Percentiles rank a stretch among this genome's conserved stretches.
These are phyloP conservation scores for Drosophila subobscura DNA, from an alignment of 1,140 invertebrate species.

Conservation along the genomic window DNA sequence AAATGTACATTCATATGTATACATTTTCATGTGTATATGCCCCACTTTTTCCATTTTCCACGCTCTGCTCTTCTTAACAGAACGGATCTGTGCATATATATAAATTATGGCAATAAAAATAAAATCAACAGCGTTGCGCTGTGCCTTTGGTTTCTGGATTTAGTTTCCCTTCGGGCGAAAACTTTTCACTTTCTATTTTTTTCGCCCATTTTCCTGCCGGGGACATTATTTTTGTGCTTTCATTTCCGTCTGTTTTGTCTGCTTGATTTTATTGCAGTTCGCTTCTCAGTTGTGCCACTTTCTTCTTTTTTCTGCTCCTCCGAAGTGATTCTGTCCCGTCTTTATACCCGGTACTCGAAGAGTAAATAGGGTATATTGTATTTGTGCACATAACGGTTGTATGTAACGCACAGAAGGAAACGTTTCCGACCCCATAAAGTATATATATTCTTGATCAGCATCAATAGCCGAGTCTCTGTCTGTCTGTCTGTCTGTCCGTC, in stretches of 20 bases:
- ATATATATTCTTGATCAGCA: too few relatives aligned
- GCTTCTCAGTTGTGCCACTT: background rate
- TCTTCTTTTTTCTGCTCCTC: too few relatives aligned
- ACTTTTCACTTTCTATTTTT: constrained; percentile 70
- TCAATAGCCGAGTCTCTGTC: too few relatives aligned
- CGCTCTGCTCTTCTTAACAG: background rate
- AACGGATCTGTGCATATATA: constrained; percentile 36
- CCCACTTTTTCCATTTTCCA: background rate
- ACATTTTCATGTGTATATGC: constrained; percentile 46
- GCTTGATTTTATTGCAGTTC: constrained; percentile 75
- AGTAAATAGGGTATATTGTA: too few relatives aligned
- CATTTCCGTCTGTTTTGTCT: constrained; percentile 77
- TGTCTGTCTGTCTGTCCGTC: too few relatives aligned
- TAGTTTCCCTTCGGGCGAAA: constrained; percentile 36
- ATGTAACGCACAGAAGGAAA: too few relatives aligned
- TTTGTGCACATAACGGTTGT: too few relatives aligned
- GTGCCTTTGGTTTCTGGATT: constrained; percentile 32
- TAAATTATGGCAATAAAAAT: constrained; percentile 81
- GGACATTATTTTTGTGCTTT: constrained; percentile 78
- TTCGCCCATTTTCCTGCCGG: constrained; percentile 20
- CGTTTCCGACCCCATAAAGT: too few relatives aligned
- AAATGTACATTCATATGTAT: too few relatives aligned
- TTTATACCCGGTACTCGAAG: too few relatives aligned
- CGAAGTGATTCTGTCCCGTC: too few relatives aligned
- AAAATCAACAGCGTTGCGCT: constrained; percentile 58